Evolutionary conservation across 2,888 invertebrate genomes (phyloP).

Genomic region (Argyra leucocephala): DNA sequence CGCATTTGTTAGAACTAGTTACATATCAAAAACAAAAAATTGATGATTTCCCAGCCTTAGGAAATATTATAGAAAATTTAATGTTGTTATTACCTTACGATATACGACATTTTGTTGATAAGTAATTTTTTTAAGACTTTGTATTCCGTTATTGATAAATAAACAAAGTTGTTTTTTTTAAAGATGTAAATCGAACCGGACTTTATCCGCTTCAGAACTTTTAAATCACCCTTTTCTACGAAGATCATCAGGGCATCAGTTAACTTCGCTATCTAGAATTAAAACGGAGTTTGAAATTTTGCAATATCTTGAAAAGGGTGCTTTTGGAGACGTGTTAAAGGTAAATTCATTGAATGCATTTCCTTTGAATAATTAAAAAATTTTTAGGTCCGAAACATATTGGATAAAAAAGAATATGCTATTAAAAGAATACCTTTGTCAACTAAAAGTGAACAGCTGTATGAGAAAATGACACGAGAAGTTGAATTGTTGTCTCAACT

Average conservation of each 20-base stretch:
- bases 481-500: conserved; percentile 86
- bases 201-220: conserved; percentile 15
- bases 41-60: conserved; percentile 42
- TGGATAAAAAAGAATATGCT: conserved; percentile 90
- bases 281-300: conserved; percentile 73
- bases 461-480: conserved; percentile 86
- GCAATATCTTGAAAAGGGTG: conserved; percentile 81
- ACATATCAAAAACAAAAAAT: conserved; percentile 32
- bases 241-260: conserved; percentile 25
- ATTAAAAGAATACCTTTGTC: conserved; percentile 78
- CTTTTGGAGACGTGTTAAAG: conserved; percentile 93
- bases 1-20: conserved; percentile 37
- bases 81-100: conserved; percentile 38
- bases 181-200: background rate
- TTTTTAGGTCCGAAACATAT: conserved; percentile 71
- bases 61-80: conserved; percentile 37
- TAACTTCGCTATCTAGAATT: conserved; percentile 53
- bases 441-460: conserved; percentile 69
- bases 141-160: conserved; percentile 44
- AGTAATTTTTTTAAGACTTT: conserved; percentile 52
- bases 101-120: conserved; percentile 42
- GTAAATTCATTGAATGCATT: conserved; percentile 42
- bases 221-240: conserved; percentile 21
- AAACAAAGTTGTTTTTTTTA: conserved; percentile 17
- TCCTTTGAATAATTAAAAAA: background rate